Evolutionary conservation across 2,113 vertebrate genomes (phyloP).

Genomic region (Microtus ochrogaster): DNA sequence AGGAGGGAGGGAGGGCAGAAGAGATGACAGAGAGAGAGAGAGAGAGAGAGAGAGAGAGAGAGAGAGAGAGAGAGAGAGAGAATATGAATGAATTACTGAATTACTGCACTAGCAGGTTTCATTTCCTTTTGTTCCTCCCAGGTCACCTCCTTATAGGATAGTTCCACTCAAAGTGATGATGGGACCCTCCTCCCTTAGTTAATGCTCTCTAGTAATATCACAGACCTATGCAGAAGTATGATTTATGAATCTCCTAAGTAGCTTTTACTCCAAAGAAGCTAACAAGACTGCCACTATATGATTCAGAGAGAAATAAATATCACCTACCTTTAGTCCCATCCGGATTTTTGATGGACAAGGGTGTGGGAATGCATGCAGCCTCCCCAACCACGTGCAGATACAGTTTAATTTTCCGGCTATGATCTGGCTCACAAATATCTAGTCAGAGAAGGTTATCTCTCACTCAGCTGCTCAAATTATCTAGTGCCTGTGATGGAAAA

Average conservation of each 20-base stretch:
- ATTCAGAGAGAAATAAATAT: not conserved
- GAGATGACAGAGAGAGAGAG: no score
- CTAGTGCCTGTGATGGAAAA: not conserved
- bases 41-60: no score
- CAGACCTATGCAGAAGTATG: not conserved
- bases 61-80: no score
- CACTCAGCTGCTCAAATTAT: rapidly evolving
- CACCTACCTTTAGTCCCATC: not conserved
- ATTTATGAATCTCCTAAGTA: not conserved
- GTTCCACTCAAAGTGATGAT: not conserved
- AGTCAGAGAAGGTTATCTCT: not conserved
- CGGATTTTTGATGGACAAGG: not conserved
- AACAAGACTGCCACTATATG: not conserved
- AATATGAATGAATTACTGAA: no score
- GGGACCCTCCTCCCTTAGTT: not conserved
- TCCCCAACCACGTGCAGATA: not conserved
- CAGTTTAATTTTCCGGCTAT: not conserved
- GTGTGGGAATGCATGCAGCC: not conserved
- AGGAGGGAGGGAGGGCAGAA: no score
- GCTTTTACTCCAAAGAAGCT: not conserved
- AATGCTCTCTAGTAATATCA: not conserved
- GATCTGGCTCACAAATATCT: not conserved
- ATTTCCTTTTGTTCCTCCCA: no score
- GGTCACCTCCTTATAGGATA: not conserved
- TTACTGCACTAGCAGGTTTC: not conserved